Percentiles rank a stretch among this genome's conserved stretches.
Conservation (phyloP, 2,888 invertebrate genomes). For the Xestobium rufovillosum region DNA sequence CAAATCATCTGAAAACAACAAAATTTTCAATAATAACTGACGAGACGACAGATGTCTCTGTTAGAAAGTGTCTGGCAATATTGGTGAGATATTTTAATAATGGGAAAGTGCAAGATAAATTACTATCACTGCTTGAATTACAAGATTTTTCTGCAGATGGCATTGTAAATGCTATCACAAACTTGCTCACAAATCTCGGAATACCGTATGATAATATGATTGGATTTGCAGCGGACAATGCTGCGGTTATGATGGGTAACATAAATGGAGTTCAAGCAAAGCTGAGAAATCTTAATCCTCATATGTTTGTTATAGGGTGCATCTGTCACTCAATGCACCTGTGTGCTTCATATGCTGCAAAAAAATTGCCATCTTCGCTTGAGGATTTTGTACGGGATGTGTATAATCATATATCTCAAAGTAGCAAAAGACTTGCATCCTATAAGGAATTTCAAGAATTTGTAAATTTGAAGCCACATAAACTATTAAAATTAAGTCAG, state of each 20-base stretch:
- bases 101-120: too few relatives aligned
- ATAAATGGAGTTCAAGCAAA: slow-evolving; percentile 22
- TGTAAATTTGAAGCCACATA: slow-evolving; percentile 26
- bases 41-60: too few relatives aligned
- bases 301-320: slow-evolving; percentile 27
- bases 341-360: slow-evolving; percentile 26
- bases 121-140: too few relatives aligned
- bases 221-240: slow-evolving; percentile 29
- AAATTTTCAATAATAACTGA: too few relatives aligned
- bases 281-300: slow-evolving; percentile 20
- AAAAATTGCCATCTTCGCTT: slow-evolving; percentile 23
- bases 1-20: too few relatives aligned
- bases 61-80: too few relatives aligned
- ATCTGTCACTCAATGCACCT: slow-evolving; percentile 29
- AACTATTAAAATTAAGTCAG: slow-evolving; percentile 27
- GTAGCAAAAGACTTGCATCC: slow-evolving; percentile 27
- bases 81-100: too few relatives aligned
- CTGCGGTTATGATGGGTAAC: slow-evolving; percentile 28
- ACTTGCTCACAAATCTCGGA: too few relatives aligned
- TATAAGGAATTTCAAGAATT: slow-evolving; percentile 28
- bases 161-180: too few relatives aligned
- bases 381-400: slow-evolving; percentile 26
- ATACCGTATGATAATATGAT: slow-evolving; percentile 20
- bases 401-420: slow-evolving; percentile 28
- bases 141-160: too few relatives aligned